These are phyloP conservation scores for Malurus melanocephalus DNA, from an alignment of 2,113 vertebrate species.

Conservation along the genomic window DNA sequence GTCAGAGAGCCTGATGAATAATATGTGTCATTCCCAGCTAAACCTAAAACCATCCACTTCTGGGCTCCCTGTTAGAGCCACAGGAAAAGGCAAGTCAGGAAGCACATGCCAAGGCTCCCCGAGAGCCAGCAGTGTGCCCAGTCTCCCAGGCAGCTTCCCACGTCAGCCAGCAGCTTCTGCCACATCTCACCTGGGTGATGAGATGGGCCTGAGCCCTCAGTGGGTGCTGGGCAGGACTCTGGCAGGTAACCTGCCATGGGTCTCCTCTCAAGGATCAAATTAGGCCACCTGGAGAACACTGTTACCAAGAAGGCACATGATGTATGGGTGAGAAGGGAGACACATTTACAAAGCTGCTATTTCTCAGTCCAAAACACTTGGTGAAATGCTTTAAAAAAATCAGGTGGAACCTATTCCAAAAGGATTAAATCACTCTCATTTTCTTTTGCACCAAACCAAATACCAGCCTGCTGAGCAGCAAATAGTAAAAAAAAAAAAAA, in stretches of 20 bases:
- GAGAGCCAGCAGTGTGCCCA: rapidly evolving
- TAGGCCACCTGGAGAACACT: background rate
- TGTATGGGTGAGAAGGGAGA: background rate
- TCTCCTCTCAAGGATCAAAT: background rate
- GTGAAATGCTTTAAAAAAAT: background rate
- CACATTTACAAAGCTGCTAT: background rate
- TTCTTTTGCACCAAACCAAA: background rate
- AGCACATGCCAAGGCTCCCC: rapidly evolving
- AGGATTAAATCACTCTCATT: background rate
- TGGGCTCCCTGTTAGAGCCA: background rate
- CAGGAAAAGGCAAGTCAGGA: background rate
- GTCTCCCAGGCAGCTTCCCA: background rate
- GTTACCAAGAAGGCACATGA: background rate
- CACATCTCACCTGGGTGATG: background rate
- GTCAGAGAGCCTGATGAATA: background rate
- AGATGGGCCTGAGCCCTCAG: background rate
- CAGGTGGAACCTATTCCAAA: background rate
- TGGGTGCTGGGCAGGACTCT: rapidly evolving
- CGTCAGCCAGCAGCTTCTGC: background rate
- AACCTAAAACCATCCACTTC: background rate
- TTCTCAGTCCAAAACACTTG: background rate
- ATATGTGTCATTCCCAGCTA: background rate
- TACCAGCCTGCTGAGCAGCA: background rate
- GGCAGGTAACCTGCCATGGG: background rate
- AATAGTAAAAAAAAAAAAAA: background rate